These are phyloP conservation scores for Odontamblyopus rebecca DNA, from an alignment of 2,797 vertebrate species.

Conservation along the genomic window DNA sequence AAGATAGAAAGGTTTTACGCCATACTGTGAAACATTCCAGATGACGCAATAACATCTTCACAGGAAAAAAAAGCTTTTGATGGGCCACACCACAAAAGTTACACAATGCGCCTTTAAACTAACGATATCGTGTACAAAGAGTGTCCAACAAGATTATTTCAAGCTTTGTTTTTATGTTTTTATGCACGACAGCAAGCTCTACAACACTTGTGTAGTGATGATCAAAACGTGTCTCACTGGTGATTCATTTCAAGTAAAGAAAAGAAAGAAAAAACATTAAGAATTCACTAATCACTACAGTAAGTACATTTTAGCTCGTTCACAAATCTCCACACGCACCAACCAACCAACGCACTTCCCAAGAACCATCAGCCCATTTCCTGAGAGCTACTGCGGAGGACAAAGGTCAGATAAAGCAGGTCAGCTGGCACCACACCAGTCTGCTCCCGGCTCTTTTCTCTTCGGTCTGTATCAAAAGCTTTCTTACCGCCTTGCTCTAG, in stretches of 20 bases:
- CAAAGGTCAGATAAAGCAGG: slow-evolving; percentile 56
- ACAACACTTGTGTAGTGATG: no score
- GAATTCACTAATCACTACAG: not conserved
- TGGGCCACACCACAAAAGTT: no score
- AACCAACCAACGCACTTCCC: slow-evolving; percentile 25
- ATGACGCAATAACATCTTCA: no score
- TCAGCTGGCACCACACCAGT: slow-evolving; percentile 52
- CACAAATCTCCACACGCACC: slow-evolving; percentile 25
- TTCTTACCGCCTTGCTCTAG: slow-evolving; percentile 22
- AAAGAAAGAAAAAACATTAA: not conserved
- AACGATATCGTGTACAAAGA: not conserved
- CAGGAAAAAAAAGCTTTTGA: no score
- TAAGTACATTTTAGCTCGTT: slow-evolving; percentile 16
- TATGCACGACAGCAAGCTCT: not conserved
- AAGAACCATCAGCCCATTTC: slow-evolving; percentile 68
- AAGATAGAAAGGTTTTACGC: no score
- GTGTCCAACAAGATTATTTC: no score
- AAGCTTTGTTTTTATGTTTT: not conserved
- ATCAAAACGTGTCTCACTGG: not conserved
- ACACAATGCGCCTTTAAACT: no score
- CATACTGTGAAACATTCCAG: no score
- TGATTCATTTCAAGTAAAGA: not conserved
- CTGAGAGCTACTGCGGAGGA: slow-evolving; percentile 46
- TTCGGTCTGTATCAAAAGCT: slow-evolving; percentile 56
- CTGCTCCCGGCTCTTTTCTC: slow-evolving; percentile 37